Percentiles rank a stretch among this genome's conserved stretches.
Evolutionary conservation across 2,113 vertebrate genomes (phyloP).

Genomic region (Colinus virginianus): DNA sequence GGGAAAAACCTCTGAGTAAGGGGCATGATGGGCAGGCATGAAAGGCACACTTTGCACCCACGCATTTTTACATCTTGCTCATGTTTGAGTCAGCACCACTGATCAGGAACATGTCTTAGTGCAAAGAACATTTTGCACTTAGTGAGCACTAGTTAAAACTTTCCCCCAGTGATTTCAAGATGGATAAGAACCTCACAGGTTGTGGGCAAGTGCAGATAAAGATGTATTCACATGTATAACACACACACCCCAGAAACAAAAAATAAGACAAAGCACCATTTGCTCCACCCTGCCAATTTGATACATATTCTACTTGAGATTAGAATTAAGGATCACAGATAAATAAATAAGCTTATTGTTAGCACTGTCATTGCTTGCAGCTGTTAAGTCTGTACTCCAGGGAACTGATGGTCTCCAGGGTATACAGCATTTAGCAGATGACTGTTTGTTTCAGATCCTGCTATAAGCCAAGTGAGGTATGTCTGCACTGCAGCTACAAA

Average conservation of each 20-base stretch:
- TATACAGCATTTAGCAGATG: neutral
- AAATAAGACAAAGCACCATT: neutral
- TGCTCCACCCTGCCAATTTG: neutral
- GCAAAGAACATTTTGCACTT: neutral
- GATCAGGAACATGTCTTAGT: neutral
- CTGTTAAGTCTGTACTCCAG: neutral
- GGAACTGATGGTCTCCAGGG: neutral
- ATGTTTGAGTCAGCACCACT: constrained; percentile 1
- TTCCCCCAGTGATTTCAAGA: neutral
- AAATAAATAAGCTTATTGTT: neutral
- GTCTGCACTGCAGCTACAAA: neutral
- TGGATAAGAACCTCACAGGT: neutral
- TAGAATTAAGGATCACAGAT: neutral
- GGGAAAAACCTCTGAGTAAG: constrained; percentile 34
- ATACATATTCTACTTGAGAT: neutral
- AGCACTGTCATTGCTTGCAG: neutral
- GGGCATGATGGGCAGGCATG: neutral
- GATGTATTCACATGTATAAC: neutral
- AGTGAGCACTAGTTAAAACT: neutral
- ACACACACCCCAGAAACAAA: neutral
- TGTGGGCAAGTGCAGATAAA: neutral
- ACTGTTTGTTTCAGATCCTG: neutral
- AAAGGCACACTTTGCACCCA: neutral
- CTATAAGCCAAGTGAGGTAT: neutral
- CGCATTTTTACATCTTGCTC: neutral